Evolutionary conservation across 2,888 invertebrate genomes (phyloP).

Genomic region (Limenitis camilla): DNA sequence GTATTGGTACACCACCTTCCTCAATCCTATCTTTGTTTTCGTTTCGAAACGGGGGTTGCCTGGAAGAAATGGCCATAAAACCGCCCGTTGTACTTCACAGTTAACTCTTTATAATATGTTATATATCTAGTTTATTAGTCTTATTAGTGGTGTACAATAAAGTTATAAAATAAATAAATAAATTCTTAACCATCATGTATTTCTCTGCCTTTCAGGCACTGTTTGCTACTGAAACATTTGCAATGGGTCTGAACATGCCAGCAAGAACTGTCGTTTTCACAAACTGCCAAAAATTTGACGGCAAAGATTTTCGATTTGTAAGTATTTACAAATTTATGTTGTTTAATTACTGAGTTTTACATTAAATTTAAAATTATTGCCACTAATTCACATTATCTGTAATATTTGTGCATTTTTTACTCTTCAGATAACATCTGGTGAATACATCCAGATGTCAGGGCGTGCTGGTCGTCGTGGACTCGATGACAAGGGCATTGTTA

Average conservation of each 20-base stretch:
- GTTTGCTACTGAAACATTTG: slow-evolving; percentile 99
- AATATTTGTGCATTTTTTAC: not conserved
- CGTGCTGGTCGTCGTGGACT: slow-evolving; percentile 97
- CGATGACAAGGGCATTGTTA: slow-evolving; percentile 97
- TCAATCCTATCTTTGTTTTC: too few species aligned
- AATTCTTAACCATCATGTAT: too few species aligned
- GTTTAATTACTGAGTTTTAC: not conserved
- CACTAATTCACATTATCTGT: not conserved
- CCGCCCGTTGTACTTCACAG: too few species aligned
- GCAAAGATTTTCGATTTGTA: slow-evolving; percentile 94
- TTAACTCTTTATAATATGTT: too few species aligned
- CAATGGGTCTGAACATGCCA: slow-evolving; percentile 99
- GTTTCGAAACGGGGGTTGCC: too few species aligned
- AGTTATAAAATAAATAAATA: too few species aligned
- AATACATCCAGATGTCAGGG: slow-evolving; percentile 99
- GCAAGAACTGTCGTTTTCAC: slow-evolving; percentile 99
- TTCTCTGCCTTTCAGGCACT: slow-evolving; percentile 76
- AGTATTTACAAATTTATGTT: slow-evolving; percentile 33
- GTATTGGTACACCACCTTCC: too few species aligned
- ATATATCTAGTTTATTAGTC: too few species aligned
- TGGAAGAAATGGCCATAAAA: too few species aligned
- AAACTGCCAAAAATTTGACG: slow-evolving; percentile 96
- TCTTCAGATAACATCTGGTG: slow-evolving; percentile 89
- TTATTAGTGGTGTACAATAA: too few species aligned
- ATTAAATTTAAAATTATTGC: slow-evolving; percentile 2